Percentiles rank a stretch among this genome's conserved stretches.
Evolutionary conservation across 2,113 vertebrate species (phyloP).

Genomic region (Balaeniceps rex): DNA sequence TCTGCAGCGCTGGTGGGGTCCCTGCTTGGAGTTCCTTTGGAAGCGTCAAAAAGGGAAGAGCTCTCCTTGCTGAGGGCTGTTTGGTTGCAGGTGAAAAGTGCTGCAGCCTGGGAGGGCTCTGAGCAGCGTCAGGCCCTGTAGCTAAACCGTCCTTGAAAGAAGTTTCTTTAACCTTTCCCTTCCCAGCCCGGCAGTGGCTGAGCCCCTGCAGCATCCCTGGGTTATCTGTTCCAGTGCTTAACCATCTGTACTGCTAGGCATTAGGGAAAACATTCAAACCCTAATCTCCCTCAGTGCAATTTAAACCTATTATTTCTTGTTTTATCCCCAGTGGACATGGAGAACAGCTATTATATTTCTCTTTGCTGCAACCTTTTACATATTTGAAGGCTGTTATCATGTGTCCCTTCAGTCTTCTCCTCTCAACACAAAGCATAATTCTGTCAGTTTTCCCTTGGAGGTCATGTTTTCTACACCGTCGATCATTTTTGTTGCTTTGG

Average conservation of each 20-base stretch:
- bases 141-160: neutral
- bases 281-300: slow-evolving; percentile 45
- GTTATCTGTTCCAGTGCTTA: slow-evolving; percentile 23
- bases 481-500: neutral
- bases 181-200: neutral
- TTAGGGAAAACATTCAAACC: slow-evolving; percentile 9
- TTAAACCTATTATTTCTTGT: slow-evolving; percentile 58
- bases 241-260: neutral
- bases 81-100: neutral
- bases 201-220: neutral
- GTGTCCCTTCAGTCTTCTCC: neutral
- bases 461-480: slow-evolving; percentile 3
- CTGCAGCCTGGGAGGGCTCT: neutral
- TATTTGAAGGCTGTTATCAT: slow-evolving; percentile 45
- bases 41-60: neutral
- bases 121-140: neutral
- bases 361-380: slow-evolving; percentile 46
- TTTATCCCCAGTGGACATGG: slow-evolving; percentile 37
- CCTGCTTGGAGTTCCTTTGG: neutral
- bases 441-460: slow-evolving; percentile 22
- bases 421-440: slow-evolving; percentile 18
- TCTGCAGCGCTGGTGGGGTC: neutral
- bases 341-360: slow-evolving; percentile 45
- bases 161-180: slow-evolving; percentile 8
- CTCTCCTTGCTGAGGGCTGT: neutral